phyloP scores from a whole-genome alignment of 1,140 invertebrate species.

The Nylanderia fulva region DNA sequence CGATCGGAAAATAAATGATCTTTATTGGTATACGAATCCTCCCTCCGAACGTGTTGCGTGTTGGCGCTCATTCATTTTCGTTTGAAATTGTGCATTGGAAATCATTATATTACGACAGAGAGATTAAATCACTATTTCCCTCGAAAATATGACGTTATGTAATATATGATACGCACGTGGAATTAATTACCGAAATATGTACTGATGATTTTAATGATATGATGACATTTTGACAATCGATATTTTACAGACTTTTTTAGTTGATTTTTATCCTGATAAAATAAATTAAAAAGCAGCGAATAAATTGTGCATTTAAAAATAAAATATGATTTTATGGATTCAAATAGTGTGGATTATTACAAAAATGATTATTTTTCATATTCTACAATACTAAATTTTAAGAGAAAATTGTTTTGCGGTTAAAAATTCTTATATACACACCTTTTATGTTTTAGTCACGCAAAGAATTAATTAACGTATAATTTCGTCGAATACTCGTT shows the following conservation, averaged over 20 bases:
- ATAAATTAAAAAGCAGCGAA: not conserved
- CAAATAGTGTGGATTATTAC: not conserved
- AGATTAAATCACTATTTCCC: not conserved
- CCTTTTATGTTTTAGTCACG: not conserved
- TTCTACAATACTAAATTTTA: not conserved
- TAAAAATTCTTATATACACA: not conserved
- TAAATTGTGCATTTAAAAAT: not conserved
- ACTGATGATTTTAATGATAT: not conserved
- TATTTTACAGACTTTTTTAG: too few species aligned
- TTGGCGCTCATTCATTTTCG: not conserved
- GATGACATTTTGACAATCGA: too few species aligned
- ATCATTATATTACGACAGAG: constrained; percentile 6
- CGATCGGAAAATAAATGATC: constrained; percentile 37
- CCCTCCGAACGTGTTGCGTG: not conserved
- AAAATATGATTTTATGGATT: not conserved
- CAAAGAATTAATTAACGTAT: constrained; percentile 11
- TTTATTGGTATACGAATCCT: constrained; percentile 31
- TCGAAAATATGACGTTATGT: not conserved
- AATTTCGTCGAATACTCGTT: constrained; percentile 13
- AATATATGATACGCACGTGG: not conserved
- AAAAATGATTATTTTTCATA: not conserved
- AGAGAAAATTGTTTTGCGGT: not conserved
- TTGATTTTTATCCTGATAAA: not conserved
- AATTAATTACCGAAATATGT: not conserved
- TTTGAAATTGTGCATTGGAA: not conserved